A percentile compares a stretch with the other conserved stretches of the same genome.
Conservation (phyloP, 1,140 invertebrate genomes). For the Heliconius himera region DNA sequence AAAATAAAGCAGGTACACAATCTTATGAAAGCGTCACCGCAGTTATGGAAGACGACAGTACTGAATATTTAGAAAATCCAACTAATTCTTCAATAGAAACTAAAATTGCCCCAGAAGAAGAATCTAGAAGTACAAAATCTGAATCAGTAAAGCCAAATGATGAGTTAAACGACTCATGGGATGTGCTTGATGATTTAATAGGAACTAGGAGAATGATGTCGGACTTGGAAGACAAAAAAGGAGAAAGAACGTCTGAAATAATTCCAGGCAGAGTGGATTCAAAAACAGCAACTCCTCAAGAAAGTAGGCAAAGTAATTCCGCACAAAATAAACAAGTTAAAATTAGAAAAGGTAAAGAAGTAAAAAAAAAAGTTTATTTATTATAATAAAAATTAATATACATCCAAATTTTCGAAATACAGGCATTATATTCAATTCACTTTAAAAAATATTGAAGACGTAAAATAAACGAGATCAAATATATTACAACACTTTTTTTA, state of each 20-base stretch:
- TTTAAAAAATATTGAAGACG: too few relatives aligned
- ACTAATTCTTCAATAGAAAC: not conserved
- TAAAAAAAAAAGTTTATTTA: not conserved
- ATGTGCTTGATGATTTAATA: slow-evolving; percentile 20
- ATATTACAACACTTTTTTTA: not conserved
- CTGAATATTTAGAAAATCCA: slow-evolving; percentile 23
- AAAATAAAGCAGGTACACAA: not conserved
- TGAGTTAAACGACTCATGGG: slow-evolving; percentile 20
- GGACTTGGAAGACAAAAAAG: not conserved
- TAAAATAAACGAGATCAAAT: too few relatives aligned
- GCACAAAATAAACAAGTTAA: not conserved
- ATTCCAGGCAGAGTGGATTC: not conserved
- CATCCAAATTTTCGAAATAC: too few relatives aligned
- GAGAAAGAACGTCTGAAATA: not conserved
- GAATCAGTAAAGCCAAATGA: slow-evolving; percentile 12
- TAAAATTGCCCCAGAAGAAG: slow-evolving; percentile 1
- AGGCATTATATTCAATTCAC: too few relatives aligned
- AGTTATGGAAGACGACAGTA: not conserved
- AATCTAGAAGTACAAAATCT: not conserved
- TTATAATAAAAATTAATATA: not conserved
- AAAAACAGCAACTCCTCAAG: not conserved
- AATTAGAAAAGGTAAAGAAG: not conserved
- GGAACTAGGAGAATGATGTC: not conserved
- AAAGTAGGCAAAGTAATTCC: not conserved
- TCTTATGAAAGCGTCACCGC: not conserved